phyloP scores from a whole-genome alignment of 2,888 invertebrate species.

The Quadriops clusia region DNA sequence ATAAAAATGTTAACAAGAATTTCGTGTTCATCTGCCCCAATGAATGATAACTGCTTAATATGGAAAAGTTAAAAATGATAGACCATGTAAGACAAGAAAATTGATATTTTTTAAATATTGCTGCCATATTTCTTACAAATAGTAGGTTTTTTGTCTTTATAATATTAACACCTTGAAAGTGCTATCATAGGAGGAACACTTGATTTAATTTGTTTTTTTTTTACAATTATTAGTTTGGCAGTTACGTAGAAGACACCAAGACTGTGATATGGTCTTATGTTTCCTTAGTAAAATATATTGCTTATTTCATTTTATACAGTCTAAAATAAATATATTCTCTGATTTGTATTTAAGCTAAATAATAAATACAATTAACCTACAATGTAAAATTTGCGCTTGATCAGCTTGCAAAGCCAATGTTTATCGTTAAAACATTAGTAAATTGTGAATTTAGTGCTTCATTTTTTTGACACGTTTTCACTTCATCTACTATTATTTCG shows the following conservation, averaged over 20 bases:
- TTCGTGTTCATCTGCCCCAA: too few species aligned
- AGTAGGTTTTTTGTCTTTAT: slow-evolving; percentile 15
- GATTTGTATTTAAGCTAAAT: slow-evolving; percentile 1
- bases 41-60: too few species aligned
- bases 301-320: background rate
- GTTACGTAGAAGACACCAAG: slow-evolving; percentile 25
- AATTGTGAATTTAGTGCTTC: too few species aligned
- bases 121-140: slow-evolving; percentile 18
- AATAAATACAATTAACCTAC: slow-evolving; percentile 12
- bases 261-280: slow-evolving; percentile 22
- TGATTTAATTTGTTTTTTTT: too few species aligned
- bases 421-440: too few species aligned
- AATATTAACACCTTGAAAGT: slow-evolving; percentile 7
- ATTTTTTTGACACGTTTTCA: too few species aligned
- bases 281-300: slow-evolving; percentile 7
- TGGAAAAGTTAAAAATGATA: too few species aligned
- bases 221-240: slow-evolving; percentile 20
- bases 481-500: too few species aligned
- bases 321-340: background rate
- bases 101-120: slow-evolving; percentile 14
- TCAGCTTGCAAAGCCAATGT: too few species aligned
- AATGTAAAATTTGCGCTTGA: too few species aligned
- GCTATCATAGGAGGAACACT: slow-evolving; percentile 19
- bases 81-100: too few species aligned
- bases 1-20: too few species aligned